Evolutionary conservation across 2,113 vertebrate species (phyloP).

Genomic region (Origma solitaria): DNA sequence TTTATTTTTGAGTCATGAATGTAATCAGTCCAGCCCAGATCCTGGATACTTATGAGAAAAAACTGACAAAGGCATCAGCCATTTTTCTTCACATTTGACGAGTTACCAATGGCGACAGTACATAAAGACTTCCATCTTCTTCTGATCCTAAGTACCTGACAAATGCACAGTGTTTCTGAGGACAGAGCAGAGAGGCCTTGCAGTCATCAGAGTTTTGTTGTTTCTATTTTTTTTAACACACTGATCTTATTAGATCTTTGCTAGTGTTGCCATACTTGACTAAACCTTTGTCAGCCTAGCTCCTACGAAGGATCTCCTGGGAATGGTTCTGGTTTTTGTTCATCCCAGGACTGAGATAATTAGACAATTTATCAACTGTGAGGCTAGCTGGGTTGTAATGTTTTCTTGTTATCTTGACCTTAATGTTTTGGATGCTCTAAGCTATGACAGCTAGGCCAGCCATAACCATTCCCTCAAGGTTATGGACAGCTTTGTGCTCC

Average conservation of each 20-base stretch:
- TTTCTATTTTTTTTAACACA: background rate
- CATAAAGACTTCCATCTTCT: slow-evolving; percentile 23
- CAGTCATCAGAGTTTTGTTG: background rate
- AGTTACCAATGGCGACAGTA: background rate
- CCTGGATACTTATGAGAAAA: slow-evolving; percentile 9
- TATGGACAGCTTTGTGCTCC: background rate
- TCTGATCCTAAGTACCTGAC: background rate
- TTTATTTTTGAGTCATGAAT: slow-evolving; percentile 15
- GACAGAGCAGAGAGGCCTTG: background rate
- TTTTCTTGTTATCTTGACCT: slow-evolving; percentile 64
- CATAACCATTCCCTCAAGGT: slow-evolving; percentile 28
- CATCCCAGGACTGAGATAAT: slow-evolving; percentile 58
- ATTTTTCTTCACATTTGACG: slow-evolving; percentile 24
- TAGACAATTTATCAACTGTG: slow-evolving; percentile 63
- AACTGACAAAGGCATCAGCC: background rate
- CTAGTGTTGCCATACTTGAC: slow-evolving; percentile 11
- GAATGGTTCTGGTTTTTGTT: slow-evolving; percentile 22
- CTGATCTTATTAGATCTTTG: slow-evolving; percentile 38
- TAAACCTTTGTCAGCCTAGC: slow-evolving; percentile 54
- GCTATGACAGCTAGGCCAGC: slow-evolving; percentile 38
- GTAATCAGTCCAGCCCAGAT: slow-evolving; percentile 20
- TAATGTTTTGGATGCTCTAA: slow-evolving; percentile 30
- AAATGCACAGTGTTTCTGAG: background rate
- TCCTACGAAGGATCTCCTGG: background rate
- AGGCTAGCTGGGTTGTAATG: background rate